phyloP scores from a whole-genome alignment of 2,888 invertebrate genomes.

The Metacarcinus magister region DNA sequence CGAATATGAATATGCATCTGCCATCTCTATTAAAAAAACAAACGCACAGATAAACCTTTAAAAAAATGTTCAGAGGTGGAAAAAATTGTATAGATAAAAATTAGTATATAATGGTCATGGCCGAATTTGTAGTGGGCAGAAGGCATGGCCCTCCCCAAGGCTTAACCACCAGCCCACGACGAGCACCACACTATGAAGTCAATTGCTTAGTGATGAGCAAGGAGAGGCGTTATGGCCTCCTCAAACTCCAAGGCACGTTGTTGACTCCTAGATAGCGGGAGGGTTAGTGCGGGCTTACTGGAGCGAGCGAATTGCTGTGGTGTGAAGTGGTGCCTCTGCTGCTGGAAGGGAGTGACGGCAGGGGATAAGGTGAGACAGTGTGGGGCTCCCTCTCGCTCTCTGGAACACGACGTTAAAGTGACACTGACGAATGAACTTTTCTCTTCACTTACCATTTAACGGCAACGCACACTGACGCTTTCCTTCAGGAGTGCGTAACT shows the following conservation, averaged over 20 bases:
- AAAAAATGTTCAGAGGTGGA: not conserved
- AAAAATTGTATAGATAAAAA: not conserved
- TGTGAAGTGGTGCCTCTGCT: not conserved
- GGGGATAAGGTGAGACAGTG: not conserved
- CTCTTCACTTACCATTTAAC: not conserved
- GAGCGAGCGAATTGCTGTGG: slow-evolving; percentile 3
- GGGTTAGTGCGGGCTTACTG: slow-evolving; percentile 36
- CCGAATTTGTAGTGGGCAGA: not conserved
- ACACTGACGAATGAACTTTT: slow-evolving; percentile 28
- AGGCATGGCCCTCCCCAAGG: not conserved
- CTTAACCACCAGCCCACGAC: not conserved
- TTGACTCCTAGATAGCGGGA: slow-evolving; percentile 35
- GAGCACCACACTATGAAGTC: slow-evolving; percentile 17
- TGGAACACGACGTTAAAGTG: slow-evolving; percentile 6
- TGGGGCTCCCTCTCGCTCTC: not conserved
- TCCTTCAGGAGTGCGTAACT: not conserved
- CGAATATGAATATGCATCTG: not conserved
- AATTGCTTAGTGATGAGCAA: slow-evolving; percentile 45
- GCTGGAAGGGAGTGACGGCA: not conserved
- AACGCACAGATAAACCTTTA: not conserved
- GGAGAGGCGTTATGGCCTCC: slow-evolving; percentile 30
- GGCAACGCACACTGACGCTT: not conserved
- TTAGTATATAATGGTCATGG: not conserved
- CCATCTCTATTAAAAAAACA: not conserved
- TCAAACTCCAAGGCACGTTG: slow-evolving; percentile 19